A percentile compares a stretch with the other conserved stretches of the same genome.
These are phyloP conservation scores for Malacosoma neustria DNA, from an alignment of 2,888 invertebrate genomes.

Conservation along the genomic window DNA sequence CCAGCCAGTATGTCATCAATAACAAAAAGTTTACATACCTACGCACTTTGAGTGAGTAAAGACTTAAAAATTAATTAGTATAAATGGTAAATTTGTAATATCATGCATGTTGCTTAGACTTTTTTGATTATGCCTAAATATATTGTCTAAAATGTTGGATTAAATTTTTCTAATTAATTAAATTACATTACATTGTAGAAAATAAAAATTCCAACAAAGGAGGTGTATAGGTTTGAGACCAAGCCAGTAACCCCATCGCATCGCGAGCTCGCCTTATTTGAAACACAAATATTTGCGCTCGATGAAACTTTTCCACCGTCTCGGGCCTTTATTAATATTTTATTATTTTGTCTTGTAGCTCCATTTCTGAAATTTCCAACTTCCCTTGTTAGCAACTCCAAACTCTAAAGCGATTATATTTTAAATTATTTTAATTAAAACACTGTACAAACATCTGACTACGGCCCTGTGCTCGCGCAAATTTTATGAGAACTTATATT, in stretches of 20 bases:
- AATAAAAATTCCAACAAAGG: conserved; percentile 16
- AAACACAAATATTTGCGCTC: conserved; percentile 69
- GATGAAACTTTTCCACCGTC: conserved; percentile 68
- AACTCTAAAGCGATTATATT: conserved; percentile 72
- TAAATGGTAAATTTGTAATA: too few relatives aligned
- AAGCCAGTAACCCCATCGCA: conserved; percentile 48
- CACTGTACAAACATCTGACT: conserved; percentile 58
- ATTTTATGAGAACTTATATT: conserved; percentile 37
- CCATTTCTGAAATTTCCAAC: conserved; percentile 60
- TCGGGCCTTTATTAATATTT: conserved; percentile 72
- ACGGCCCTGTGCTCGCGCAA: conserved; percentile 29
- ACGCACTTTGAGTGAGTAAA: too few relatives aligned
- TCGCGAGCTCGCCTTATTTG: conserved; percentile 63
- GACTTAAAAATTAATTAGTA: too few relatives aligned
- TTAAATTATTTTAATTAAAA: conserved; percentile 75
- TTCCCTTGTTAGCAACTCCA: conserved; percentile 65
- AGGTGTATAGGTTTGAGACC: conserved; percentile 32
- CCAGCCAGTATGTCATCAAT: too few relatives aligned
- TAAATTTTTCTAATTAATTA: too few relatives aligned
- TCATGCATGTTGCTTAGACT: too few relatives aligned
- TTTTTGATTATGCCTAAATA: too few relatives aligned
- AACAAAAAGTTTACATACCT: too few relatives aligned
- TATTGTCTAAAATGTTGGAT: too few relatives aligned
- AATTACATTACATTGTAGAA: too few relatives aligned
- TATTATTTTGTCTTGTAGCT: conserved; percentile 74